Evolutionary conservation across 2,113 vertebrate species (phyloP).

Genomic region (Pollimyrus isidori): DNA sequence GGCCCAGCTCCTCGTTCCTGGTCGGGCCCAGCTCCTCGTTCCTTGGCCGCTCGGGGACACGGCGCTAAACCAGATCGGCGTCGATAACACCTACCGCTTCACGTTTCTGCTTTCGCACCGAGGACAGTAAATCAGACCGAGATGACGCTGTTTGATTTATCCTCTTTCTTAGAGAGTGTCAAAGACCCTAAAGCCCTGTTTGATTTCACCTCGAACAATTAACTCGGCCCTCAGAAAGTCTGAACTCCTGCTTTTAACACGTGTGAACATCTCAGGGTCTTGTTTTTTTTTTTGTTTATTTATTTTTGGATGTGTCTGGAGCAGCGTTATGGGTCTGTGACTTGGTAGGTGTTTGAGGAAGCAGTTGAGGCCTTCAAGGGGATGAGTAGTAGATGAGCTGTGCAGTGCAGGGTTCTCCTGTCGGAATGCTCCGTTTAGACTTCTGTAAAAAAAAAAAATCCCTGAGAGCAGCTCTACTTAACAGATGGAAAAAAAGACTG

Average conservation of each 20-base stretch:
- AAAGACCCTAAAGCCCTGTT: background rate
- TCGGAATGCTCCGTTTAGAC: background rate
- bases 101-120: background rate
- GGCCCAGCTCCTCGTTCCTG: background rate
- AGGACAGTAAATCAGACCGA: background rate
- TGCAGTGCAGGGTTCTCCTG: background rate
- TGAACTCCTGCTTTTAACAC: background rate
- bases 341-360: background rate
- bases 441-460: background rate
- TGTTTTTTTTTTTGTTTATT: background rate
- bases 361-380: background rate
- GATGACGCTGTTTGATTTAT: constrained; percentile 5
- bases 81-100: background rate
- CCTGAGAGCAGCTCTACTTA: background rate
- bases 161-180: background rate
- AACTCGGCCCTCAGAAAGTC: background rate
- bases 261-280: background rate
- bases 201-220: background rate
- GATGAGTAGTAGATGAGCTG: background rate
- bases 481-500: background rate
- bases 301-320: background rate
- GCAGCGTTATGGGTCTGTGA: background rate
- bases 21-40: background rate
- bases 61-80: background rate
- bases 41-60: background rate